Percentiles rank a stretch among this genome's conserved stretches.
phyloP scores from a whole-genome alignment of 1,140 invertebrate species.

The Cotesia vestalis region DNA sequence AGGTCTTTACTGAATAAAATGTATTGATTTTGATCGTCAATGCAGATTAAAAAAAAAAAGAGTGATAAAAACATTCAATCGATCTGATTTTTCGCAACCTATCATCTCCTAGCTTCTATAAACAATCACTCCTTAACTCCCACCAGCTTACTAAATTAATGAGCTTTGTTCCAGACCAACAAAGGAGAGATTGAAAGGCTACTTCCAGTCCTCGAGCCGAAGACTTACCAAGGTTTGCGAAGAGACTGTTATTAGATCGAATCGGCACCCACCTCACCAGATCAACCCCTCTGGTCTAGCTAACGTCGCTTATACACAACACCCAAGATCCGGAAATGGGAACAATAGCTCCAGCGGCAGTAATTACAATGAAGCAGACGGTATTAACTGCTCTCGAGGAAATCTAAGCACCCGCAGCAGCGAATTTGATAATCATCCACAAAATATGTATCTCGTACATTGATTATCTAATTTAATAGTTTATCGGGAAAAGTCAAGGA shows the following conservation, averaged over 20 bases:
- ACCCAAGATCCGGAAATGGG: constrained; percentile 15
- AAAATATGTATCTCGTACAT: not conserved
- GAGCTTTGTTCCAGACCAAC: constrained; percentile 61
- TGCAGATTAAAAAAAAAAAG: no score
- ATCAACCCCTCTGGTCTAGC: constrained; percentile 14
- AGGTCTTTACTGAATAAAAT: no score
- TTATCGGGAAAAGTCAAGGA: no score
- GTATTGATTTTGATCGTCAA: no score
- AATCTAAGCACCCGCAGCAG: constrained; percentile 21
- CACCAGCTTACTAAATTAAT: not conserved
- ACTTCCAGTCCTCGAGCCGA: constrained; percentile 68
- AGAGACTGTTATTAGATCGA: constrained; percentile 10
- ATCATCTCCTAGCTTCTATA: no score
- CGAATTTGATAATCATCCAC: constrained; percentile 27
- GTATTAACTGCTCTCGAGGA: constrained; percentile 1
- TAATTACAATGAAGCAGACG: constrained; percentile 25
- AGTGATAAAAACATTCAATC: no score
- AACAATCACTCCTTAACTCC: no score
- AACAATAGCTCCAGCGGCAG: constrained; percentile 29
- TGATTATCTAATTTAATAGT: not conserved
- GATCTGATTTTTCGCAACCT: no score
- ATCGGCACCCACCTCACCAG: not conserved
- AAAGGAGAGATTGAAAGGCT: constrained; percentile 72
- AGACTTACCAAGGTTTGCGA: constrained; percentile 15
- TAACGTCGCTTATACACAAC: constrained; percentile 35